Evolutionary conservation across 2,888 invertebrate species (phyloP), one percentile per base, ranked within the genome.

Genomic region (Unio delphinus): DNA sequence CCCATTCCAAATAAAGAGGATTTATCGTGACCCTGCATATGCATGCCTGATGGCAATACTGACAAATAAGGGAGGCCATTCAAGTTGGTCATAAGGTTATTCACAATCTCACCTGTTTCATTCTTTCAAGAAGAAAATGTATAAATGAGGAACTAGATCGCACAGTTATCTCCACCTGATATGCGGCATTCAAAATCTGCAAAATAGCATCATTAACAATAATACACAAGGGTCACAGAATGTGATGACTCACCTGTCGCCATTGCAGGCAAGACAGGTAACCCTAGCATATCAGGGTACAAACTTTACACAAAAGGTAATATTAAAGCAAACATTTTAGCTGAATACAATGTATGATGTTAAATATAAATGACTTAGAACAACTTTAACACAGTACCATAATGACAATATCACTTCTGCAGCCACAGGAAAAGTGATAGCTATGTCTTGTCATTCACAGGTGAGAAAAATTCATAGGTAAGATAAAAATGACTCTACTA

Each of bases 91-190:
- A 67, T n/a, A 55, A 34, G 26, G 66, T 15, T 59, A 15, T 55
- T 45, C 45, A 26, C 8, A 26, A n/a, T 23, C 68, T 66, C 70
- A 91, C 90, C 87, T 91, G 93, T 80, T 93, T 92, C 86, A 94
- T 91, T 76, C 93, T 92, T 83, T 94, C 94, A 84, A 94, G 91
- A 75, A 94, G 92, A 0, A 92, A 92, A 77, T 93, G 92, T 61
- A 94, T 90, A 55, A 94, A 90, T 0, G 93, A 93, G 30, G 93
- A 93, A 26, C 93, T 93, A 5, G 92, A 91, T 28, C 93, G 91
- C 45, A 93, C 92, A 73, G 93, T 93, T 64, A 94, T 89, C 75
- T 90, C 88, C 56, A 96, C 94, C 82, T 94, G 94, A 76, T 95
- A 94, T 1, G 95, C 95, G 7, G 94, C 95, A 61, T 91, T 92